A percentile compares a stretch with the other conserved stretches of the same genome.
Evolutionary conservation across 2,797 vertebrate species (phyloP).

Genomic region (Epinephelus malabaricus): DNA sequence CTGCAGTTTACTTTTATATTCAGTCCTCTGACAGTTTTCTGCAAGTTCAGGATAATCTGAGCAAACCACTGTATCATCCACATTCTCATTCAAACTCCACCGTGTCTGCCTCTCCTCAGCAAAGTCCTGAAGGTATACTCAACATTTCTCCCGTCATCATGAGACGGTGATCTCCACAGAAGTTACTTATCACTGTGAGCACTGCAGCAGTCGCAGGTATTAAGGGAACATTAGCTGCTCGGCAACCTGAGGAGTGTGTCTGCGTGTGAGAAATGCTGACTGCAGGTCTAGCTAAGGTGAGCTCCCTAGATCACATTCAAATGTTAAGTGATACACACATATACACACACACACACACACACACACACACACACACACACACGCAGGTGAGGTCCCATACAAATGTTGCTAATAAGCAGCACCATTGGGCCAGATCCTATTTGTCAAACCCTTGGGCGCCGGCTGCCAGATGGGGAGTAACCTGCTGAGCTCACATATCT

Average conservation of each 20-base stretch:
- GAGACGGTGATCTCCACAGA: constrained; percentile 31
- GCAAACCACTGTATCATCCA: neutral
- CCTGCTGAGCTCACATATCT: constrained; percentile 79
- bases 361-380: constrained; percentile 29
- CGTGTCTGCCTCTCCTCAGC: constrained; percentile 28
- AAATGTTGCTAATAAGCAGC: constrained; percentile 82
- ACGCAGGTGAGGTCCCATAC: constrained; percentile 66
- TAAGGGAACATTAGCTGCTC: constrained; percentile 66
- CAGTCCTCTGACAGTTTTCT: constrained; percentile 17
- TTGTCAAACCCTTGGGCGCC: constrained; percentile 77
- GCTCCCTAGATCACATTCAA: constrained; percentile 74
- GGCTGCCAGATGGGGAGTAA: constrained; percentile 58
- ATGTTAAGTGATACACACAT: constrained; percentile 70
- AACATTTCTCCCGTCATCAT: constrained; percentile 37
- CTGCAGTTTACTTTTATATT: neutral
- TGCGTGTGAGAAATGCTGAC: constrained; percentile 74
- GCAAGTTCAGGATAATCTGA: constrained; percentile 8
- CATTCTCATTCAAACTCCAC: constrained; percentile 28
- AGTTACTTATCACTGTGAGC: constrained; percentile 43
- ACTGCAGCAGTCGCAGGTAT: constrained; percentile 52
- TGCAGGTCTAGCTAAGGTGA: constrained; percentile 69
- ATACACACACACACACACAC: constrained; percentile 19
- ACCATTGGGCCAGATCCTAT: constrained; percentile 76
- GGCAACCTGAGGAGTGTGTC: constrained; percentile 50
- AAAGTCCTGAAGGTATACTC: constrained; percentile 29